These are phyloP conservation scores for Galerucella calmariensis DNA, from an alignment of 2,888 invertebrate genomes.

Conservation along the genomic window DNA sequence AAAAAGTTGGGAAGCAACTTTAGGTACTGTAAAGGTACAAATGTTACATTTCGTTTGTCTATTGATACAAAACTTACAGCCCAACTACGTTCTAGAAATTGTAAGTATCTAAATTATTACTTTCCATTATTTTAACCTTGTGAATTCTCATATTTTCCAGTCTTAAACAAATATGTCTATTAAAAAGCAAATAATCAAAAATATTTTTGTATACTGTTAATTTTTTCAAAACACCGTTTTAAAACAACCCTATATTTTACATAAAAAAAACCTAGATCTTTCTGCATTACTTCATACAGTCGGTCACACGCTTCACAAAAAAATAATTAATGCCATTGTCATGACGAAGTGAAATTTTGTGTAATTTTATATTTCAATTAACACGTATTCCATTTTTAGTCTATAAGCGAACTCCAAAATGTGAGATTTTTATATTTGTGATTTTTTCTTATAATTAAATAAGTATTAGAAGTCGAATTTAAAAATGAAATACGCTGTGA, in stretches of 20 bases:
- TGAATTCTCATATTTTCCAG: neutral
- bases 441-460: neutral
- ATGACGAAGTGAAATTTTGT: neutral
- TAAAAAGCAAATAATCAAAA: neutral
- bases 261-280: constrained; percentile 13
- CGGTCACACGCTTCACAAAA: constrained; percentile 8
- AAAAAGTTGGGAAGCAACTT: too few relatives aligned
- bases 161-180: neutral
- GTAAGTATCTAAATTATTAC: too few relatives aligned
- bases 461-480: neutral
- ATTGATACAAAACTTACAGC: too few relatives aligned
- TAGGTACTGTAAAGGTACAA: too few relatives aligned
- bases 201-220: neutral
- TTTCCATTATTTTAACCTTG: neutral
- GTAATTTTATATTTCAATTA: neutral
- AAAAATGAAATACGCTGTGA: neutral
- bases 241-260: constrained; percentile 20
- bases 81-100: too few relatives aligned
- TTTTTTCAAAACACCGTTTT: constrained; percentile 6
- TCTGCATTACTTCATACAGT: constrained; percentile 25
- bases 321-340: neutral
- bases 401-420: neutral
- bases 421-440: neutral
- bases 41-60: too few relatives aligned
- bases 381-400: neutral